A percentile compares a stretch with the other conserved stretches of the same genome.
phyloP scores from a whole-genome alignment of 2,113 vertebrate genomes.

The Formicarius rufipectus region DNA sequence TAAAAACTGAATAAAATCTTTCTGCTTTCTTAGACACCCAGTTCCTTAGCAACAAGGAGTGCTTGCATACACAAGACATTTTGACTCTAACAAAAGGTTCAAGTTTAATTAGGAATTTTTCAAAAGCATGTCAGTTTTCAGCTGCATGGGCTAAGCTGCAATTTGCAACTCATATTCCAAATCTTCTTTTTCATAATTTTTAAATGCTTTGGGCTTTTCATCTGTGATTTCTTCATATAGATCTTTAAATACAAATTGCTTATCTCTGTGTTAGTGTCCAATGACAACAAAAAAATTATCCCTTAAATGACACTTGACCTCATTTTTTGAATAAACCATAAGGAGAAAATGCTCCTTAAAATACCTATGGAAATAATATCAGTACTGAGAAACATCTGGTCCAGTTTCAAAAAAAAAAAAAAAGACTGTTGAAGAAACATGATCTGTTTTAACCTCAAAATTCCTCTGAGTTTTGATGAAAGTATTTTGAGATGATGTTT shows the following conservation, averaged over 20 bases:
- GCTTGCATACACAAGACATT: neutral
- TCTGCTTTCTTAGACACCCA: neutral
- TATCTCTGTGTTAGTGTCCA: neutral
- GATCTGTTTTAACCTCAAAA: neutral
- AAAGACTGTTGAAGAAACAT: neutral
- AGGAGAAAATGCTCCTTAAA: neutral
- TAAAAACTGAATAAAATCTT: neutral
- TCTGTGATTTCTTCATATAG: neutral
- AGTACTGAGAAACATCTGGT: neutral
- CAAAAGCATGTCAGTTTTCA: neutral
- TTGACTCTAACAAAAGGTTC: neutral
- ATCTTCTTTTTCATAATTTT: neutral
- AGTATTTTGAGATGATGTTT: neutral
- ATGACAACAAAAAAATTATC: neutral
- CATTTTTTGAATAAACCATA: neutral
- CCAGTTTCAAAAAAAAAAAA: neutral
- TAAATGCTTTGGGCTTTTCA: neutral
- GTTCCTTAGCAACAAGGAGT: conserved; percentile 17
- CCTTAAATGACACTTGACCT: neutral
- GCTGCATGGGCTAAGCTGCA: neutral
- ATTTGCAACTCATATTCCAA: neutral
- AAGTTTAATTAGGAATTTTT: neutral
- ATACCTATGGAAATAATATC: neutral
- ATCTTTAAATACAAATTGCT: neutral
- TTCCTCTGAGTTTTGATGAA: neutral